Conservation (phyloP, 1,140 invertebrate species). For the Myzus persicae region DNA sequence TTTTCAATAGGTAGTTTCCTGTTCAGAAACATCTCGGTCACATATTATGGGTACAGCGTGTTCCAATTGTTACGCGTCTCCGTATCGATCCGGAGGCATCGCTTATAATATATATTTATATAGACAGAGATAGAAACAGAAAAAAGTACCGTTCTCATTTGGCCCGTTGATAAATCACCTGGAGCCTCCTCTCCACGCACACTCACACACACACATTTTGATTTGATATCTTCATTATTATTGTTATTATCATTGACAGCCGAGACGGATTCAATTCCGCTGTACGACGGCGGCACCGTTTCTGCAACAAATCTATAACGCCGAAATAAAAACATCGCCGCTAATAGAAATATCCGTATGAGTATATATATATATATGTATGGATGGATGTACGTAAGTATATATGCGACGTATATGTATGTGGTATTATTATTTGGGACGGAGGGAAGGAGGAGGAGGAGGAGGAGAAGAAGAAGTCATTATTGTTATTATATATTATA, state of each 20-base stretch:
- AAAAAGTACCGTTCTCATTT: slow-evolving; percentile 45
- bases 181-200: slow-evolving; percentile 36
- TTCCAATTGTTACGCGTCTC: neutral
- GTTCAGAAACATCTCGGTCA: slow-evolving; percentile 17
- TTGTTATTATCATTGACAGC: slow-evolving; percentile 48
- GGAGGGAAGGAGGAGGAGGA: neutral
- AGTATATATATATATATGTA: neutral
- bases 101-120: slow-evolving; percentile 21
- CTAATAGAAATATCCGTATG: slow-evolving; percentile 49
- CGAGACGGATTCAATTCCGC: slow-evolving; percentile 57
- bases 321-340: slow-evolving; percentile 42
- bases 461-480: neutral
- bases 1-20: neutral
- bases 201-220: neutral
- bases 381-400: no score
- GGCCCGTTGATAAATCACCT: slow-evolving; percentile 48
- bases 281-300: slow-evolving; percentile 35
- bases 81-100: slow-evolving; percentile 36
- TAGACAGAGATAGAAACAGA: neutral
- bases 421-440: slow-evolving; percentile 27
- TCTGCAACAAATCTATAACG: slow-evolving; percentile 56
- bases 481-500: slow-evolving; percentile 40
- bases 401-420: neutral
- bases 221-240: slow-evolving; percentile 57
- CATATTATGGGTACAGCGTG: neutral